Percentiles rank a stretch among this genome's conserved stretches.
Conservation (phyloP, 2,888 invertebrate species). For the Iphiclides podalirius region DNA sequence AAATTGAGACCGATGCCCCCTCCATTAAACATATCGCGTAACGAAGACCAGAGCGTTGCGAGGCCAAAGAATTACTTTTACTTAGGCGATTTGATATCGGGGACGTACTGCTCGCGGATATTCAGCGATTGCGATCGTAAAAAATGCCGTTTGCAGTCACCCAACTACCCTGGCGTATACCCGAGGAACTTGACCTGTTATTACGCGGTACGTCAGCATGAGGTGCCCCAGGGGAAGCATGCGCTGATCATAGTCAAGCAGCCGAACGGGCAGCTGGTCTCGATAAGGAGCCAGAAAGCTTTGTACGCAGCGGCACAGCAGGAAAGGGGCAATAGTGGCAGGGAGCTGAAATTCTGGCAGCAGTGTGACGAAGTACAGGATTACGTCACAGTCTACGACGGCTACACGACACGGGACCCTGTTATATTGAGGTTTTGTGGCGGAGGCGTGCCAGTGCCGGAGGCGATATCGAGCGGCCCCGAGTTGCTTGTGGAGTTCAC, state of each 20-base stretch:
- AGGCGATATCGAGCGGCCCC: slow-evolving; percentile 92
- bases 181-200: slow-evolving; percentile 96
- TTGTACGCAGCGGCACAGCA: slow-evolving; percentile 80
- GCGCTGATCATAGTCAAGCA: slow-evolving; percentile 92
- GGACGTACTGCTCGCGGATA: slow-evolving; percentile 94
- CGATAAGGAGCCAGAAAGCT: slow-evolving; percentile 88
- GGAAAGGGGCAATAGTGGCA: slow-evolving; percentile 79
- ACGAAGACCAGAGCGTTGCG: slow-evolving; percentile 60
- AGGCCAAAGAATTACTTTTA: slow-evolving; percentile 81
- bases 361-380: slow-evolving; percentile 93
- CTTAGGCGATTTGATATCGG: slow-evolving; percentile 92
- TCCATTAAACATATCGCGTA: slow-evolving; percentile 74
- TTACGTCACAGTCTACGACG: slow-evolving; percentile 93
- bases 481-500: slow-evolving; percentile 94
- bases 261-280: slow-evolving; percentile 90
- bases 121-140: slow-evolving; percentile 96
- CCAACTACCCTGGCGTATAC: slow-evolving; percentile 95
- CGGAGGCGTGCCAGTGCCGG: slow-evolving; percentile 91
- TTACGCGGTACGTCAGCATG: slow-evolving; percentile 93
- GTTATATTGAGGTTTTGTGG: slow-evolving; percentile 94
- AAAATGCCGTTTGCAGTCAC: slow-evolving; percentile 93
- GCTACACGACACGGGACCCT: slow-evolving; percentile 92
- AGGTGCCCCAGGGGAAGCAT: slow-evolving; percentile 92
- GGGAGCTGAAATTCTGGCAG: slow-evolving; percentile 86
- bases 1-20: slow-evolving; percentile 69